Percentiles rank a stretch among this genome's conserved stretches.
phyloP scores from a whole-genome alignment of 2,888 invertebrate species.

The Trachelus iudaicus region DNA sequence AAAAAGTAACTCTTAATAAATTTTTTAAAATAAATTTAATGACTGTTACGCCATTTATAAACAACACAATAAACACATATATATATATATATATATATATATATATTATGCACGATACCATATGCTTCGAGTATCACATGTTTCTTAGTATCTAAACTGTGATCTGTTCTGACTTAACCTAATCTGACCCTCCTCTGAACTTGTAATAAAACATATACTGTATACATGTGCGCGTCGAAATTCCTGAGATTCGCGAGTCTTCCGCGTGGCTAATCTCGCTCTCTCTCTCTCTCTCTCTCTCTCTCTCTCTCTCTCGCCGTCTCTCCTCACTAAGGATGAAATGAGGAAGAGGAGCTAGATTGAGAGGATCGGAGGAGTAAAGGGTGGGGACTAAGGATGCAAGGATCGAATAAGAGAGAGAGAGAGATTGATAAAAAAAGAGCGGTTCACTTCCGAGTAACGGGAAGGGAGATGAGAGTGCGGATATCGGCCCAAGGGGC shows the following conservation, averaged over 20 bases:
- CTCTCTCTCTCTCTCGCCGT: neutral
- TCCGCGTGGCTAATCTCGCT: neutral
- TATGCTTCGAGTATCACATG: neutral
- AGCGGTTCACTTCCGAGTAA: neutral
- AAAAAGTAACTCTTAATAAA: neutral
- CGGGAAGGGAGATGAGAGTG: neutral
- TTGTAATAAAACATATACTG: neutral
- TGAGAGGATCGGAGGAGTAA: neutral
- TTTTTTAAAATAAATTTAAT: neutral
- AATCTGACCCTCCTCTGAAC: neutral
- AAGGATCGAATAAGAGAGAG: neutral
- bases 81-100: too few relatives aligned
- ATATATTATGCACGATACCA: neutral
- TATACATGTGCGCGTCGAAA: neutral
- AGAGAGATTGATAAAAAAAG: neutral
- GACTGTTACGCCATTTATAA: neutral
- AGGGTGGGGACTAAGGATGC: neutral
- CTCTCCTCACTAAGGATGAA: neutral
- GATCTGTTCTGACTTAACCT: neutral
- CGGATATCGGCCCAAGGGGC: neutral
- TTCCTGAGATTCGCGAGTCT: neutral
- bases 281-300: neutral
- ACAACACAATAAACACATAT: too few relatives aligned
- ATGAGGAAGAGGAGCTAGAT: neutral
- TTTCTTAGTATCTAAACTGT: neutral